Conservation (phyloP, 2,797 vertebrate genomes). For the Acropternis orthonyx region DNA sequence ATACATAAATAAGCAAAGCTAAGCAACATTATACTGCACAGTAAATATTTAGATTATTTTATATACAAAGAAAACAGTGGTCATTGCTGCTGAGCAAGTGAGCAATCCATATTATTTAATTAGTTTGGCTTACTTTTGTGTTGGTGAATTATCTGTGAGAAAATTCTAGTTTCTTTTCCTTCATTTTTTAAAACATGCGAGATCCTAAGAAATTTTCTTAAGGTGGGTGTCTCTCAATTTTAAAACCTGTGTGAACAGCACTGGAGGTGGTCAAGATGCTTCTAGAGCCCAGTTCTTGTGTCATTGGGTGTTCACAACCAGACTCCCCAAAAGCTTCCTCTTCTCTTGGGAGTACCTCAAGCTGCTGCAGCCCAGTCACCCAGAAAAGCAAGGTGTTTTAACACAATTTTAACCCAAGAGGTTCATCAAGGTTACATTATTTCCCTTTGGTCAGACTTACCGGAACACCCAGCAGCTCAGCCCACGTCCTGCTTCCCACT, state of each 20-base stretch:
- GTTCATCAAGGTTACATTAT: neutral
- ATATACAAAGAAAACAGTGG: neutral
- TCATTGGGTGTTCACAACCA: neutral
- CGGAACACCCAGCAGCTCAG: neutral
- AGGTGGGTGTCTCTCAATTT: accelerated
- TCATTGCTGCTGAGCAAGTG: neutral
- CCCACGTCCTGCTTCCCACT: neutral
- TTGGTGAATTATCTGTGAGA: neutral
- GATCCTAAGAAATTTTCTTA: neutral
- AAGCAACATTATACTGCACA: neutral
- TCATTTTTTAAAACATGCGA: neutral
- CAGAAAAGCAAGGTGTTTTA: neutral
- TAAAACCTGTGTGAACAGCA: neutral
- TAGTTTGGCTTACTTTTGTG: neutral
- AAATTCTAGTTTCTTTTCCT: neutral
- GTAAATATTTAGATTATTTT: neutral
- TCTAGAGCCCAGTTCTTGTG: neutral
- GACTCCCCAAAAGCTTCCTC: neutral
- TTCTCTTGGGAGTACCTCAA: neutral
- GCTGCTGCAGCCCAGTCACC: neutral
- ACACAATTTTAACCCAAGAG: no score
- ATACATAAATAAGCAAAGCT: neutral
- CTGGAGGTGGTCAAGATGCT: neutral
- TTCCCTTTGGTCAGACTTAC: neutral
- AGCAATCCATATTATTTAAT: neutral